Conservation (phyloP, 2,113 vertebrate genomes). For the Puma concolor region DNA sequence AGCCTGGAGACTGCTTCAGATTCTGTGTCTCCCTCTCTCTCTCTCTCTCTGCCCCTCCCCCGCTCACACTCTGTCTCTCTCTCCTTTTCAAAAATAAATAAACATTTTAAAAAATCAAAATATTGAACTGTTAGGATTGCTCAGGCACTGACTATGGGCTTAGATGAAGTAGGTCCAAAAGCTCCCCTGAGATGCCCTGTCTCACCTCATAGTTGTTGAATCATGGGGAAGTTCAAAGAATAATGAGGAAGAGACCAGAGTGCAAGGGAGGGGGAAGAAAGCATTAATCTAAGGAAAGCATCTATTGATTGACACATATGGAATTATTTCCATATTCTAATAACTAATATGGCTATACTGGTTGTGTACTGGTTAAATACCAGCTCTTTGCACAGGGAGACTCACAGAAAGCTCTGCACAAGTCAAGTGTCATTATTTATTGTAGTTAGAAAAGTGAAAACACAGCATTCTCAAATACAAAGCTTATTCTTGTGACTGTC, state of each 20-base stretch:
- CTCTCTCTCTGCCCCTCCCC: no score
- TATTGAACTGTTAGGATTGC: neutral
- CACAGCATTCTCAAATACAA: neutral
- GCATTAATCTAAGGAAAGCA: neutral
- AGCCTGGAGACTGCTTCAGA: no score
- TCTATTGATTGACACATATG: neutral
- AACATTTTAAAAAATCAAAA: no score
- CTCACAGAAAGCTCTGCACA: neutral
- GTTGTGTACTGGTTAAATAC: neutral
- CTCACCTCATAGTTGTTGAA: neutral
- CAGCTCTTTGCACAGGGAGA: neutral
- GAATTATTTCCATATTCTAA: neutral
- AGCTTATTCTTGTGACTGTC: neutral
- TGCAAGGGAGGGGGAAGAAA: neutral
- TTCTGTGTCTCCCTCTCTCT: no score
- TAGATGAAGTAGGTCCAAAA: neutral
- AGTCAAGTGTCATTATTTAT: neutral
- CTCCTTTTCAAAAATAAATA: no score
- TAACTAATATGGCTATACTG: neutral
- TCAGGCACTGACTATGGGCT: neutral
- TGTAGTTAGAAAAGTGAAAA: neutral
- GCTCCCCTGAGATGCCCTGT: neutral
- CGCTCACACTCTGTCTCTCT: no score
- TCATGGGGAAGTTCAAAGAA: neutral
- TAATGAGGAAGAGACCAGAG: neutral